A percentile compares a stretch with the other conserved stretches of the same genome.
phyloP scores from a whole-genome alignment of 2,888 invertebrate genomes.

The Euphydryas editha region DNA sequence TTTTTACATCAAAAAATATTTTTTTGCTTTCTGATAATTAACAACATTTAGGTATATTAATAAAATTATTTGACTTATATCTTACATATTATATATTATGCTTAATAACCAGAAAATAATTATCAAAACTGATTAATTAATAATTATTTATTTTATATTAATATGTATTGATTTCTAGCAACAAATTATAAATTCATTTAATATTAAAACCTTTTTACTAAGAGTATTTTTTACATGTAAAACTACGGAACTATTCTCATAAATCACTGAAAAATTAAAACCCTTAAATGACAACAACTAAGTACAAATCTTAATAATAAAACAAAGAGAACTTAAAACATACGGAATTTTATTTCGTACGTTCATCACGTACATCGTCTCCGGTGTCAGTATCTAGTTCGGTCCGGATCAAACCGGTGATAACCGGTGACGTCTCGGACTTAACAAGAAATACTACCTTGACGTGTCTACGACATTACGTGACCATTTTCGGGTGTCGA shows the following conservation, averaged over 20 bases:
- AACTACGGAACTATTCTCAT: neutral
- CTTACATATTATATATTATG: no score
- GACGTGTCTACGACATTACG: conserved; percentile 23
- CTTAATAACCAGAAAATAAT: no score
- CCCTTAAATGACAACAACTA: neutral
- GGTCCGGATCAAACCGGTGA: conserved; percentile 50
- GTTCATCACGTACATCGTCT: conserved; percentile 35
- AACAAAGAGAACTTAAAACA: neutral
- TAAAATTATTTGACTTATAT: no score
- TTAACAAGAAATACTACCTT: conserved; percentile 22
- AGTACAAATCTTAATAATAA: neutral
- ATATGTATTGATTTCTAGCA: no score
- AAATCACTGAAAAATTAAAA: neutral
- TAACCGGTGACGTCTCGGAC: conserved; percentile 40
- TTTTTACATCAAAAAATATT: no score
- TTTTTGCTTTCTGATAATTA: no score
- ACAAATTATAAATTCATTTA: no score
- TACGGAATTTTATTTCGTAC: conserved; percentile 5
- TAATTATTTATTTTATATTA: no score
- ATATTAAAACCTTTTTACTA: neutral
- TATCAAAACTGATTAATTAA: no score
- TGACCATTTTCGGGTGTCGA: conserved; percentile 21
- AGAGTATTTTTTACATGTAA: neutral
- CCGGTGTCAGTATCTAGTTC: conserved; percentile 45
- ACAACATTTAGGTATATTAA: no score